Percentiles rank a stretch among this genome's conserved stretches.
phyloP scores from a whole-genome alignment of 2,797 vertebrate genomes.

The Chloroceryle inda region DNA sequence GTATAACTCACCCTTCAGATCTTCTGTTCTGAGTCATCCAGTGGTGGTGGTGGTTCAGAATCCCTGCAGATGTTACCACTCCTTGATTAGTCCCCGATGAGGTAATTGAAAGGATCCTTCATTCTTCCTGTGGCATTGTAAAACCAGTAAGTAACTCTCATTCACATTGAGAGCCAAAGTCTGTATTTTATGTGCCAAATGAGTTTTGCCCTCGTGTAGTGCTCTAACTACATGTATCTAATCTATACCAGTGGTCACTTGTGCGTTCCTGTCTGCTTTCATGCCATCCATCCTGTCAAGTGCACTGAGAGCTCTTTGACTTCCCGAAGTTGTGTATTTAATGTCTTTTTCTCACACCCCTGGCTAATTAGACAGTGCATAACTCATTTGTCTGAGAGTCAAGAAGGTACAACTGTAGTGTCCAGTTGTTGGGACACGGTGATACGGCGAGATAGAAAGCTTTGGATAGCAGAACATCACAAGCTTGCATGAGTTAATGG shows the following conservation, averaged over 20 bases:
- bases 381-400: not conserved
- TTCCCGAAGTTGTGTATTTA: not conserved
- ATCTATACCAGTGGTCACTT: rapidly evolving
- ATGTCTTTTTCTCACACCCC: not conserved
- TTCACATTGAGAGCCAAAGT: rapidly evolving
- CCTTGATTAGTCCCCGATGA: not conserved
- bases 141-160: not conserved
- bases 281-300: not conserved
- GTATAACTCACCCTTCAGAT: not conserved
- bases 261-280: not conserved
- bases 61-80: not conserved
- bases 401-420: not conserved
- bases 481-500: not conserved
- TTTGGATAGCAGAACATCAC: not conserved
- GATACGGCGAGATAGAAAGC: not conserved
- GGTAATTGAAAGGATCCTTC: not conserved
- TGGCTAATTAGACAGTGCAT: rapidly evolving
- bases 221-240: not conserved
- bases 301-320: not conserved
- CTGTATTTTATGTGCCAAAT: not conserved
- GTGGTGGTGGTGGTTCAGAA: not conserved
- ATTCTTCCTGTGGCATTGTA: not conserved
- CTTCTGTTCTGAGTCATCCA: not conserved
- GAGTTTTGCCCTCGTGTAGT: not conserved
- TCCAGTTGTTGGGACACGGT: not conserved